These are phyloP conservation scores for Palythoa heliodiscus DNA, from an alignment of 92 coral and sea anemone genomes.

Conservation along the genomic window DNA sequence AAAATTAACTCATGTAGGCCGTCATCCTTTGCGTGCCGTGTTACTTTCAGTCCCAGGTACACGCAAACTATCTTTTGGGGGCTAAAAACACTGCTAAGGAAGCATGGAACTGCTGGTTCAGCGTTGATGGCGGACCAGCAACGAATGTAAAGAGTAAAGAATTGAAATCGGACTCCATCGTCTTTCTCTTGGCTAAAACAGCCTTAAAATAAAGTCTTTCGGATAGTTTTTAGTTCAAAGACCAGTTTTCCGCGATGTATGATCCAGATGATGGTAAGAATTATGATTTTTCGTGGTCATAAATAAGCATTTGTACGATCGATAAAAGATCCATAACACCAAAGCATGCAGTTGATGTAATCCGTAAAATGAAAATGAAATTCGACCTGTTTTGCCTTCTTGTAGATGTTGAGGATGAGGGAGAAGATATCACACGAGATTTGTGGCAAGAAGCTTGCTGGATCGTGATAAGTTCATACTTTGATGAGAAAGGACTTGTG, in stretches of 20 bases:
- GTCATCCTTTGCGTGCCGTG: slow-evolving; percentile 21
- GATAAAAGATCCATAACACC: background rate
- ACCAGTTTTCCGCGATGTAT: slow-evolving; percentile 55
- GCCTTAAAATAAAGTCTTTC: background rate
- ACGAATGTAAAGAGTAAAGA: background rate
- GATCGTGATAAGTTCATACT: slow-evolving; percentile 99
- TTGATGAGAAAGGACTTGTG: slow-evolving; percentile 99
- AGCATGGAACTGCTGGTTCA: slow-evolving; percentile 43
- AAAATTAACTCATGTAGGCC: background rate
- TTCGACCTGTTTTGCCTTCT: background rate
- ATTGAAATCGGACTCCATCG: background rate
- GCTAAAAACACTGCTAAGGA: background rate
- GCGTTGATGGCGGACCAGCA: slow-evolving; percentile 26
- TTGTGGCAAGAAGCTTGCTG: slow-evolving; percentile 99
- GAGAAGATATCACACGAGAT: slow-evolving; percentile 96
- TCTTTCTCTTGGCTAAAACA: background rate
- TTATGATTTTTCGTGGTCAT: background rate
- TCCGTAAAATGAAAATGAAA: no score
- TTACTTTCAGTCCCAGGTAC: slow-evolving; percentile 22
- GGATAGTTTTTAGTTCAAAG: background rate
- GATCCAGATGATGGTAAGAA: slow-evolving; percentile 97
- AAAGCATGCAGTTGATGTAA: background rate
- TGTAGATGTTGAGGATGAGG: slow-evolving; percentile 89
- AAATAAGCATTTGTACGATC: background rate
- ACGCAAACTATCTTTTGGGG: background rate